A percentile compares a stretch with the other conserved stretches of the same genome.
Conservation (phyloP, 2,888 invertebrate species). For the Onthophagus sagittarius region DNA sequence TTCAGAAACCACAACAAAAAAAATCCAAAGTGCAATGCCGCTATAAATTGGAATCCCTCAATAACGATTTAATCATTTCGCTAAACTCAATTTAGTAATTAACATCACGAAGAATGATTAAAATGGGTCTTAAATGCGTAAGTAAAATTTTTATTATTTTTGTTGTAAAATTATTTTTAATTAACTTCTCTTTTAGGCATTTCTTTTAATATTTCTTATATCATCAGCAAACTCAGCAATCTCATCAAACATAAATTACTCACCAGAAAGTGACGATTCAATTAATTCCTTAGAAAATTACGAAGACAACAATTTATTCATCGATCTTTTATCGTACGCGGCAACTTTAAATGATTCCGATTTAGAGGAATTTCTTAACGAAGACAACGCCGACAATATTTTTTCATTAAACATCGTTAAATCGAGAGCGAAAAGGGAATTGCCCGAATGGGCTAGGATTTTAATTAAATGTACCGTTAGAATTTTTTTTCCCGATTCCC, state of each 20-base stretch:
- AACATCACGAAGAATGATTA: neutral
- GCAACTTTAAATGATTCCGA: neutral
- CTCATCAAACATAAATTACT: neutral
- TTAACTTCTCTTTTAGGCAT: neutral
- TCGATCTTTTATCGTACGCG: neutral
- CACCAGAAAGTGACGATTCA: neutral
- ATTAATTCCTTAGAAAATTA: neutral
- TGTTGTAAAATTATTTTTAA: neutral
- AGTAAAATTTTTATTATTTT: neutral
- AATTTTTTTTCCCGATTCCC: neutral
- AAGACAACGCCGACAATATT: neutral
- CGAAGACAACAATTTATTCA: neutral
- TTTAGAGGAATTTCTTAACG: neutral
- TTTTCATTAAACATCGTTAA: neutral
- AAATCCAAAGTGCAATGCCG: neutral
- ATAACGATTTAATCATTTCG: neutral
- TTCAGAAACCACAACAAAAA: neutral
- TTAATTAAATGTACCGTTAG: neutral
- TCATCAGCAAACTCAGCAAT: neutral
- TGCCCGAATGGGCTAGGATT: neutral
- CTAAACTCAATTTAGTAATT: neutral
- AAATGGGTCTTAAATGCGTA: neutral
- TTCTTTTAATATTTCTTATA: neutral
- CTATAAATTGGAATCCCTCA: neutral
- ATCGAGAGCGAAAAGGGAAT: neutral